Base-by-base conservation (phyloP, 2,113 vertebrate species). In the Aptenodytes patagonicus region DNA sequence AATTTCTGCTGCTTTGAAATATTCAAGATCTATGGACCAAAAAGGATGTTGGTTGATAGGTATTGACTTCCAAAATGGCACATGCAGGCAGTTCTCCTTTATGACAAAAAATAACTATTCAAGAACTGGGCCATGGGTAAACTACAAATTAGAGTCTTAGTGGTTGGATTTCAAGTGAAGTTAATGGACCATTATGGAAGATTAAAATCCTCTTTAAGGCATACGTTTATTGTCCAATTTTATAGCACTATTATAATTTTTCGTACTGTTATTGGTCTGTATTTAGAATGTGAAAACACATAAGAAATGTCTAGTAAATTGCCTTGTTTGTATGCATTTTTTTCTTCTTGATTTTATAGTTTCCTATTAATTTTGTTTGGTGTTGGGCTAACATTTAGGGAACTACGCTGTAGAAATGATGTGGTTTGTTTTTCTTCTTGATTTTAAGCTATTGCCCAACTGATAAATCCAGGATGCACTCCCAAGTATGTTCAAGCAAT, bases 331-430 rank as follows among this genome's bases (percentile, higher is more conserved):
- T 71, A 36, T 54, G 85, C 44, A 26, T 32, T 29, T 21, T 34
- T 66, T 38, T 29, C 11, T 26, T n/a, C 51, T 58, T 82, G 32
- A 20, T 57, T n/a, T 76, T 82, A 57, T 77, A 69, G 77, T 83
- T 95, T 93, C 60, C 29, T 40, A 80, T 68, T 92, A 83, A 22
- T 54, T 93, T 91, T 93, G 87, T 17, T 80, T 58, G 91, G 87
- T 40, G 20, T 47, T 80, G 34, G 44, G 71, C 46, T 89, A 93
- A 72, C 29, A 13, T 32, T 70, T 49, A 70, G n/a, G 44, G 31
- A 60, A 70, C n/a, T 26, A 26, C 10, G 58, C 28, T 55, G 38
- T 31, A 68, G 64, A 54, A 80, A 58, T 46, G 4, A 44, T 5
- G 4, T 13, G 21, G 17, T 25, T 57, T 34, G 10, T 11, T 15